Percentiles rank a stretch among this genome's conserved stretches.
Conservation (phyloP, 2,113 vertebrate species). For the Callionymus lyra region DNA sequence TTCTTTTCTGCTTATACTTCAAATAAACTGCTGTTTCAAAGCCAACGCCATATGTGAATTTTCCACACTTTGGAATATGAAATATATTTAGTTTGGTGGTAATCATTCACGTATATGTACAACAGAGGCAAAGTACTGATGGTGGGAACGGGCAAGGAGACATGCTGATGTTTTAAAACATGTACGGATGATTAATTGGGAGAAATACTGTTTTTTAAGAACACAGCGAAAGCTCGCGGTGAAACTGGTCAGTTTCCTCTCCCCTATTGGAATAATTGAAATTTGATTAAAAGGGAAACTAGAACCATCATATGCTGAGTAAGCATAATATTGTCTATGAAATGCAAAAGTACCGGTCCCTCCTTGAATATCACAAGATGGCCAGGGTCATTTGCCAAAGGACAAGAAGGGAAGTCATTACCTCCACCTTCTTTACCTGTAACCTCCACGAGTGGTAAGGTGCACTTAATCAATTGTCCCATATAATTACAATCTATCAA, state of each 20-base stretch:
- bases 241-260: slow-evolving; percentile 51
- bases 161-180: slow-evolving; percentile 65
- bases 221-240: slow-evolving; percentile 39
- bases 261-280: slow-evolving; percentile 60
- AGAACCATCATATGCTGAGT: slow-evolving; percentile 48
- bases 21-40: slow-evolving; percentile 61
- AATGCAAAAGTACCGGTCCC: slow-evolving; percentile 44
- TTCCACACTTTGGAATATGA: slow-evolving; percentile 61
- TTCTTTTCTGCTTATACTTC: slow-evolving; percentile 51
- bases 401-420: slow-evolving; percentile 59
- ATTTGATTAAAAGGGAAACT: slow-evolving; percentile 66
- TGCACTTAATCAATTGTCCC: slow-evolving; percentile 54
- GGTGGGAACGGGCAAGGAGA: slow-evolving; percentile 44
- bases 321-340: slow-evolving; percentile 57
- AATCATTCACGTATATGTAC: slow-evolving; percentile 61
- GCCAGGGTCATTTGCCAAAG: slow-evolving; percentile 55
- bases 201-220: slow-evolving; percentile 61
- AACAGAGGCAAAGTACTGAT: slow-evolving; percentile 55
- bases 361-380: slow-evolving; percentile 38
- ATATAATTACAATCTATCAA: slow-evolving; percentile 63
- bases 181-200: slow-evolving; percentile 68
- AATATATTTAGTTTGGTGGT: slow-evolving; percentile 60
- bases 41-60: slow-evolving; percentile 57
- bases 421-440: slow-evolving; percentile 47
- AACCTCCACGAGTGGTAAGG: slow-evolving; percentile 58